Conservation (phyloP, 2,888 invertebrate genomes). For the Parochlus steinenii region DNA sequence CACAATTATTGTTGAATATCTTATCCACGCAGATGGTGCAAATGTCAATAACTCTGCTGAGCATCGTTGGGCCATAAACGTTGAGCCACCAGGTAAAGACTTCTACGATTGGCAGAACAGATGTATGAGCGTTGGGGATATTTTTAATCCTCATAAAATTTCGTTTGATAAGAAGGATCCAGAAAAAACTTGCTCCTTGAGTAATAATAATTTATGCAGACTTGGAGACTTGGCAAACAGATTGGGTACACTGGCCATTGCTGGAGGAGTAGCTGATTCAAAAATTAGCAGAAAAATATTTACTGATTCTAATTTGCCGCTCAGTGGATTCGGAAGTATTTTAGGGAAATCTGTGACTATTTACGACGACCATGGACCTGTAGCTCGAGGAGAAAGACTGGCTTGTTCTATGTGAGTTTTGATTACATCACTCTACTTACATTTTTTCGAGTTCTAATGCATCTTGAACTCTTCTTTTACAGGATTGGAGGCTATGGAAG, state of each 20-base stretch:
- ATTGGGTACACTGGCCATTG: constrained; percentile 51
- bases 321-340: constrained; percentile 57
- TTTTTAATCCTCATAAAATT: constrained; percentile 64
- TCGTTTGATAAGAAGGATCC: constrained; percentile 42
- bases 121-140: constrained; percentile 58
- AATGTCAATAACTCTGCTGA: constrained; percentile 52
- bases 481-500: constrained; percentile 59
- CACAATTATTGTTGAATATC: constrained; percentile 60
- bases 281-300: constrained; percentile 55
- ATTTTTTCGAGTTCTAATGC: constrained; percentile 7
- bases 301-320: constrained; percentile 58
- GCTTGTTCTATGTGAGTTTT: constrained; percentile 65
- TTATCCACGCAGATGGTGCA: constrained; percentile 77
- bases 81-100: constrained; percentile 61
- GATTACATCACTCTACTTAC: constrained; percentile 2
- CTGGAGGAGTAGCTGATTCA: constrained; percentile 52
- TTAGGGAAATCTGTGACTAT: constrained; percentile 72
- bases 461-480: constrained; percentile 18
- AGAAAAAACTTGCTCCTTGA: constrained; percentile 38
- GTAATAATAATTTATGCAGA: constrained; percentile 43
- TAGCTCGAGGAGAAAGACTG: constrained; percentile 72
- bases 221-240: constrained; percentile 64
- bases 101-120: constrained; percentile 81
- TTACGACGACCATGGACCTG: constrained; percentile 74
- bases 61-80: constrained; percentile 76